Base-by-base conservation (phyloP, 1,140 invertebrate species). In the Ceratosolen fusciceps region DNA sequence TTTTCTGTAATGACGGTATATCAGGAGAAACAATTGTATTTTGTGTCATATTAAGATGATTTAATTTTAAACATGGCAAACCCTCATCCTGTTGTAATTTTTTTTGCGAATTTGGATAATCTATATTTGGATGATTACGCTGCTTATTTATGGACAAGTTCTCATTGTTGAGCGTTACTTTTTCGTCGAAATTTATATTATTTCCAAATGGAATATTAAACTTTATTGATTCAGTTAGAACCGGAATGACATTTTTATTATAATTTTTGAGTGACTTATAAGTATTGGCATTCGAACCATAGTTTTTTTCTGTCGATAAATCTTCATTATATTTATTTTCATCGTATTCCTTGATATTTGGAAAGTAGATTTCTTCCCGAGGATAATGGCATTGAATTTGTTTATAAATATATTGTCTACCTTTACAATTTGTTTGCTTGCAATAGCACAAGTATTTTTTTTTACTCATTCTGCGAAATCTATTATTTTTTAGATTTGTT, bases 391-490 rank as follows among this genome's bases (percentile, higher is more conserved):
- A 47, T 26, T 39, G 34, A 24, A 24, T 54, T 65, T 65, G 26
- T 16, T 56, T 7, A 9, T 37, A 21, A 37, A 37, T 3, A 65
- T 58, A 79, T 37, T 77, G 24, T 60, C 67, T 80, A 47, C 29
- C 65, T 74, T 37, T 43, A 65, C 60, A 79, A 8, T 76, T 26
- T 70, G 31, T 77, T 34, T 83, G 72, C 16, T 70, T 47, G 47
- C 85, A 86, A 14, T 82, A 83, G 37, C 86, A 87, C 67, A 84
- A 70, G 71, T 79, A 86, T 67, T 86, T 85, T 26, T 80, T 82
- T 56, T 65, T 56, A 9, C 29, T 39, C 21, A 43, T 43, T 65
- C 60, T 43, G 10, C 34, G 56, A 14, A 43, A 3, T 19, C 47
- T 37, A 60, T 49, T 62, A 37, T 10, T 4, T 1, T 31, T 71